A percentile compares a stretch with the other conserved stretches of the same genome.
Conservation (phyloP, 2,113 vertebrate genomes). For the Oncorhynchus mykiss region DNA sequence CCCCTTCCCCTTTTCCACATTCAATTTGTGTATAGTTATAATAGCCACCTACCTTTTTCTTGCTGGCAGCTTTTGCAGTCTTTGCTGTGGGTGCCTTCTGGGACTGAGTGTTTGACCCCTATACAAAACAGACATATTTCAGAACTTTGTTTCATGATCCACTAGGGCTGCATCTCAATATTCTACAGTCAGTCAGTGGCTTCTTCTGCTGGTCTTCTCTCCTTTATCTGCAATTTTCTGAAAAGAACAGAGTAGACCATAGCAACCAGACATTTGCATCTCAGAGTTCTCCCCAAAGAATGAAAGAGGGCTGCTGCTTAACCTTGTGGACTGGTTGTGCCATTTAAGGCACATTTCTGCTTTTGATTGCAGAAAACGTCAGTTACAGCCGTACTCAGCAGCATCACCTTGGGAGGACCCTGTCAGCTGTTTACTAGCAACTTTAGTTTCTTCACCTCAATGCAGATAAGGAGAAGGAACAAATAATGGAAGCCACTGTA, state of each 20-base stretch:
- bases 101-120: constrained; percentile 42
- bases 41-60: constrained; percentile 64
- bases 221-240: not conserved
- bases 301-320: too few relatives aligned
- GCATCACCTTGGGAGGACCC: too few relatives aligned
- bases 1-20: too few relatives aligned
- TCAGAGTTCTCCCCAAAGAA: too few relatives aligned
- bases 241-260: not conserved
- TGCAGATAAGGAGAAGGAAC: too few relatives aligned
- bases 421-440: too few relatives aligned
- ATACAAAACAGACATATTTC: constrained; percentile 21
- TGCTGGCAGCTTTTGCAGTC: constrained; percentile 53
- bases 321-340: too few relatives aligned
- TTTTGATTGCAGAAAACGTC: too few relatives aligned
- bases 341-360: too few relatives aligned
- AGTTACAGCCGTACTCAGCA: too few relatives aligned
- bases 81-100: constrained; percentile 57
- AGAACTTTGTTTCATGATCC: not conserved
- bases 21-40: not conserved
- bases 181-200: not conserved
- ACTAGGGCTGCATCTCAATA: not conserved
- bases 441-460: too few relatives aligned
- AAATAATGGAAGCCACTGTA: too few relatives aligned
- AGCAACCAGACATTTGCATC: not conserved
- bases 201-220: not conserved